phyloP scores from a whole-genome alignment of 2,888 invertebrate species.

The Tetanocera ferruginea region DNA sequence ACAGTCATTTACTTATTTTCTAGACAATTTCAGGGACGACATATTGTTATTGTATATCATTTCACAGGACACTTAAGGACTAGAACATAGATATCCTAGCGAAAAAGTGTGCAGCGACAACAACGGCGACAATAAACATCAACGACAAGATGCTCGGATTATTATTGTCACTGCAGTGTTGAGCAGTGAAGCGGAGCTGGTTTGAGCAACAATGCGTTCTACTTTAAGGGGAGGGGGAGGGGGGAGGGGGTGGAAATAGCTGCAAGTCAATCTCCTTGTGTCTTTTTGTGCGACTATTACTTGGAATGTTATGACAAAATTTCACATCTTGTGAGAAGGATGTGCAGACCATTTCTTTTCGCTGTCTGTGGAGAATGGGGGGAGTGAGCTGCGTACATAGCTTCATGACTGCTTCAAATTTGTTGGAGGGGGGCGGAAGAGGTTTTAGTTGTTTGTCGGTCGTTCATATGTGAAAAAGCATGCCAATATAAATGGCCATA shows the following conservation, averaged over 20 bases:
- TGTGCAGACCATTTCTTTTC: background rate
- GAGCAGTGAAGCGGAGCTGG: background rate
- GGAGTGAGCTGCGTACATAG: background rate
- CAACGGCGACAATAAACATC: background rate
- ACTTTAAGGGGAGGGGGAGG: background rate
- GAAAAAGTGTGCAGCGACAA: background rate
- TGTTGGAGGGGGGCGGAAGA: background rate
- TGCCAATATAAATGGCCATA: constrained; percentile 32
- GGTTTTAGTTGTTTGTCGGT: background rate
- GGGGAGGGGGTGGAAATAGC: too few species aligned
- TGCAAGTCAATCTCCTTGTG: background rate
- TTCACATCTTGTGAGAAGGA: background rate
- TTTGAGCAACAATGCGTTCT: background rate
- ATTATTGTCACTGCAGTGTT: background rate
- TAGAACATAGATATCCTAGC: background rate
- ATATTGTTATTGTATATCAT: constrained; percentile 1
- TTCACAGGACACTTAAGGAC: constrained; percentile 15
- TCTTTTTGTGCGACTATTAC: background rate
- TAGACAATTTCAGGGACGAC: constrained; percentile 22
- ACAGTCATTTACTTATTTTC: constrained; percentile 18
- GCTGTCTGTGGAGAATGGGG: background rate
- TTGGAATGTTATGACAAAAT: constrained; percentile 17
- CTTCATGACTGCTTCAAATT: background rate
- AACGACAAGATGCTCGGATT: constrained; percentile 6
- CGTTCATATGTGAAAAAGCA: constrained; percentile 14